phyloP scores from a whole-genome alignment of 2,797 vertebrate species.

The Microctenopoma lineatum region DNA sequence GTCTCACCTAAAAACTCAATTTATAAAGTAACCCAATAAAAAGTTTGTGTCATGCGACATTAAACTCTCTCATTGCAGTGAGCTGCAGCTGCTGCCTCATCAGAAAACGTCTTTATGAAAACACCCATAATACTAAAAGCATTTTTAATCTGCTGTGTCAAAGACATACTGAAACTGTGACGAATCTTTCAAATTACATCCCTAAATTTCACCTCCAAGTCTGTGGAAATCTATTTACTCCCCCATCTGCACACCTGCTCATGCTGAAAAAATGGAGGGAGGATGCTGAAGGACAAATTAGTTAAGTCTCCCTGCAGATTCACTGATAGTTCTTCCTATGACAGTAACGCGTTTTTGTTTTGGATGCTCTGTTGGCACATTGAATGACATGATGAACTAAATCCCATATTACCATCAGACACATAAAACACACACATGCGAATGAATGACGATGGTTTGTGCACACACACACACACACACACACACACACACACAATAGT shows the following conservation, averaged over 20 bases:
- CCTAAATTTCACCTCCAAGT: conserved; percentile 36
- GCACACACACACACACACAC: neutral
- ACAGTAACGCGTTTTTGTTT: neutral
- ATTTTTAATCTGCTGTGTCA: conserved; percentile 15
- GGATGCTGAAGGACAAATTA: conserved; percentile 38
- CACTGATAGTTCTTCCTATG: too few species aligned
- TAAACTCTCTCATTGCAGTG: neutral
- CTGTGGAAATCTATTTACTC: conserved; percentile 39
- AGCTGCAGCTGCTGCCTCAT: neutral
- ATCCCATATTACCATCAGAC: neutral
- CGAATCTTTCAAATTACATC: conserved; percentile 44
- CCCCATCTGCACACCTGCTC: conserved; percentile 24
- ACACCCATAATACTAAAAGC: conserved; percentile 15
- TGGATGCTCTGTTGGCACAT: conserved; percentile 13
- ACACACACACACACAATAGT: too few species aligned
- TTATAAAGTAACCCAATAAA: neutral
- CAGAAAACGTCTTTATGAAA: conserved; percentile 4
- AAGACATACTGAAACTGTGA: conserved; percentile 36
- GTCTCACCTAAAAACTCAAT: neutral
- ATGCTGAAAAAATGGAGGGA: neutral
- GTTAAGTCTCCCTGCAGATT: conserved; percentile 2
- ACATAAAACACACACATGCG: neutral
- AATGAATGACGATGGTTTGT: neutral
- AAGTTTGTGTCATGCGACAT: conserved; percentile 9
- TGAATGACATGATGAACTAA: neutral